Evolutionary conservation across 2,888 invertebrate species (phyloP).

Genomic region (Strigamia maritima): DNA sequence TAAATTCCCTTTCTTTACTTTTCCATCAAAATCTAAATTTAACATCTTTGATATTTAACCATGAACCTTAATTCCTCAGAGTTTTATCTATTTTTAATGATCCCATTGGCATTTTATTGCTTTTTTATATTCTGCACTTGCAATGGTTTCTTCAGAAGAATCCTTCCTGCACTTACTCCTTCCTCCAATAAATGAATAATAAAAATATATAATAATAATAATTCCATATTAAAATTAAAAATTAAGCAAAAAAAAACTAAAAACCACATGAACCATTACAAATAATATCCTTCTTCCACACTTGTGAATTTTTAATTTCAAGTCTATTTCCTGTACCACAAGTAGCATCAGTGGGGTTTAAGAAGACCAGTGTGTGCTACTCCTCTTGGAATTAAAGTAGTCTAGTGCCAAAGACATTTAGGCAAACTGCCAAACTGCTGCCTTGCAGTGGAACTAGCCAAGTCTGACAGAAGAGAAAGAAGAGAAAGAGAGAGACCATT

Average conservation of each 20-base stretch:
- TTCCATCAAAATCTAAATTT: neutral
- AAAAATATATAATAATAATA: neutral
- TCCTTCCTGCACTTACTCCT: neutral
- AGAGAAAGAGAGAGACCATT: slow-evolving; percentile 1
- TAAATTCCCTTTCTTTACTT: neutral
- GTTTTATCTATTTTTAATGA: neutral
- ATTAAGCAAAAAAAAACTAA: neutral
- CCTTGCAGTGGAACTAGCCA: slow-evolving; percentile 10
- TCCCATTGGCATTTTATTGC: neutral
- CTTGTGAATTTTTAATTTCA: slow-evolving; percentile 7
- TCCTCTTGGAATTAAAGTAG: slow-evolving; percentile 21
- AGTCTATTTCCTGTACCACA: neutral
- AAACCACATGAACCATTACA: neutral
- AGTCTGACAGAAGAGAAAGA: neutral
- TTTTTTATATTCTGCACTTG: neutral
- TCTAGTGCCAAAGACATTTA: slow-evolving; percentile 9
- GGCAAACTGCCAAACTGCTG: slow-evolving; percentile 24
- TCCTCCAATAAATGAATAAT: neutral
- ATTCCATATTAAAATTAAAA: neutral
- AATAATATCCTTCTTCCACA: neutral
- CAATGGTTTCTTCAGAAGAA: neutral
- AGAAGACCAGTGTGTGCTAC: slow-evolving; percentile 18
- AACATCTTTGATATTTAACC: neutral
- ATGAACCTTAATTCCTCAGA: neutral
- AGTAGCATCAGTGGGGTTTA: neutral